These are phyloP conservation scores for Mya arenaria DNA, from an alignment of 1,140 invertebrate species.

Conservation along the genomic window DNA sequence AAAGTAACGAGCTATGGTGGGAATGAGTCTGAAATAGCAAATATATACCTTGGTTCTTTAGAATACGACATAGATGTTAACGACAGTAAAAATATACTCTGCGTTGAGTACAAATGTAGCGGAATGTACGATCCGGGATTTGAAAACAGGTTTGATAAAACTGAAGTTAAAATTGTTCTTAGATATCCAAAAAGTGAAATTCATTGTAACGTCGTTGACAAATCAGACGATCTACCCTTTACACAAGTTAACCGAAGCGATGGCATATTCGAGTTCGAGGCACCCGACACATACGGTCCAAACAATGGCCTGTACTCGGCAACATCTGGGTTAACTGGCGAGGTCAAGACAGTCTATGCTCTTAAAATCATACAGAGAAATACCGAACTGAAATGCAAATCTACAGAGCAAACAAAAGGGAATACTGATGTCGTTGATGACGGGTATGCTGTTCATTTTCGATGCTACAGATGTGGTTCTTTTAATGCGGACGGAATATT, in stretches of 20 bases:
- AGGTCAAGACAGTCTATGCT: too few relatives aligned
- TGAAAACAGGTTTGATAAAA: background rate
- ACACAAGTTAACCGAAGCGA: background rate
- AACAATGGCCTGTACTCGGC: background rate
- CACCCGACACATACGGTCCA: background rate
- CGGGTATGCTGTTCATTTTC: too few relatives aligned
- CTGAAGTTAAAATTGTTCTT: background rate
- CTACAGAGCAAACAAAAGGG: too few relatives aligned
- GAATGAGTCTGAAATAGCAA: background rate
- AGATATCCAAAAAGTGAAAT: background rate
- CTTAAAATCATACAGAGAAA: too few relatives aligned
- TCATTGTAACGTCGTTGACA: background rate
- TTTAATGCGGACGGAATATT: too few relatives aligned
- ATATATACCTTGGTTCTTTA: background rate
- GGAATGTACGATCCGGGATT: background rate
- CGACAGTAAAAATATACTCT: background rate
- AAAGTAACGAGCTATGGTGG: background rate
- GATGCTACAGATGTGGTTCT: too few relatives aligned
- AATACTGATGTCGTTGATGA: too few relatives aligned
- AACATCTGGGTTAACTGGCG: too few relatives aligned
- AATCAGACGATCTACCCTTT: background rate
- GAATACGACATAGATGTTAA: background rate
- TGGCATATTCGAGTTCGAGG: background rate
- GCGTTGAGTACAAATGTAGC: slow-evolving; percentile 33
- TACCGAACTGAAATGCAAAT: too few relatives aligned